Base-by-base conservation (phyloP, 2,797 vertebrate species). In the Chiroxiphia lanceolata region DNA sequence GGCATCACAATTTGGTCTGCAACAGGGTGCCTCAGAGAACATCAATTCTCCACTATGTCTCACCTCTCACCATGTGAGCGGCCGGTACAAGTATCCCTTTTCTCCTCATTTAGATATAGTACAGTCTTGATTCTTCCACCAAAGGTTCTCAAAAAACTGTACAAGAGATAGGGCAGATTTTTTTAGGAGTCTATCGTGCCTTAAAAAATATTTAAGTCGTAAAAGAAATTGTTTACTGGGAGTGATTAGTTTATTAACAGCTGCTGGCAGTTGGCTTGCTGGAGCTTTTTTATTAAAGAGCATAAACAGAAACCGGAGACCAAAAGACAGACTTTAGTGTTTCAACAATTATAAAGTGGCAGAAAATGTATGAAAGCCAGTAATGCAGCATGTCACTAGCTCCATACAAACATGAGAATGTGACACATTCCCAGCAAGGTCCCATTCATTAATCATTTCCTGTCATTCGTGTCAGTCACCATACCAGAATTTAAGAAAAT, bases 371-470 rank as follows among this genome's bases (percentile, higher is more conserved):
- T 13, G 14, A 88, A 91, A 95, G 23, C 50, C 54, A 71, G 85
- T 78, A 87, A 74, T 3, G 22, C 40, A 79, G 47, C 51, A 18
- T 13, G 51, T n/a, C 88, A 76, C 57, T 36, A 48, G 47, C 80
- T 78, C 42, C n/a, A 47, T 11, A 8, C 60, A 85, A 85, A 50
- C 34, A 57, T 6, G 34, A 95, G 9, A 93, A 68, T 1, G 10
- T 87, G 77, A 82, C 87, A 79, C 90, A 36, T 40, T 77, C 67
- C 84, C 56, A 91, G 72, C 77, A 82, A 77, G 74, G 67, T 63
- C 20, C 33, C 67, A 80, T 70, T 79, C 70, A 20, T 89, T 86
- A 93, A 79, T 90, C 83, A 92, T 33, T 93, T 96, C 94, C 94
- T 95, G 83, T 88, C 79, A 85, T 94, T 94, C 94, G 29, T 2